phyloP scores from a whole-genome alignment of 2,113 vertebrate species.

The Centrocercus urophasianus region DNA sequence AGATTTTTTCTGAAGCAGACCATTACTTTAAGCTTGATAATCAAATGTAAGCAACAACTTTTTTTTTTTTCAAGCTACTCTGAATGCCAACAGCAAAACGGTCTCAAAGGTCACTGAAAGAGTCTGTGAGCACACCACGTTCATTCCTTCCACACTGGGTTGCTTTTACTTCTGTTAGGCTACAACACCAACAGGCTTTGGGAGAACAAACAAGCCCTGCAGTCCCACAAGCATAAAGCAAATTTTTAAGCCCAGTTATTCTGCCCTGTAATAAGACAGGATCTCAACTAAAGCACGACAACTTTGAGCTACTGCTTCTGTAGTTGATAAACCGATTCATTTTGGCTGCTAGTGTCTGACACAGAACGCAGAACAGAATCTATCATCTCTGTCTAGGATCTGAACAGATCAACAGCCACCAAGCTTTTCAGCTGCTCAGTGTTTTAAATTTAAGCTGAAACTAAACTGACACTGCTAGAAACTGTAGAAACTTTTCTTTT shows the following conservation, averaged over 20 bases:
- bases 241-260: background rate
- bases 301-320: accelerated
- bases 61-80: background rate
- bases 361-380: background rate
- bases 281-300: background rate
- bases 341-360: background rate
- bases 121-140: accelerated
- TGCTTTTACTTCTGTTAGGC: background rate
- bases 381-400: background rate
- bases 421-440: background rate
- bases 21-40: background rate
- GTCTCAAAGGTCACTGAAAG: background rate
- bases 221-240: background rate
- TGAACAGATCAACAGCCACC: background rate
- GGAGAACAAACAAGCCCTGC: background rate
- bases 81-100: background rate
- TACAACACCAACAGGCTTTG: background rate
- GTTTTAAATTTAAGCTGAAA: background rate
- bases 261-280: background rate
- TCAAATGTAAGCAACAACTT: background rate
- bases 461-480: background rate
- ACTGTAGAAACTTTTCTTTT: accelerated
- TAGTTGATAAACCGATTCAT: accelerated
- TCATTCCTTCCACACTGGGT: background rate
- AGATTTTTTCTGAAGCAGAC: background rate